Percentiles rank a stretch among this genome's conserved stretches.
These are phyloP conservation scores for Caenorhabditis zanzibari DNA, from an alignment of 2,888 invertebrate genomes.

Conservation along the genomic window DNA sequence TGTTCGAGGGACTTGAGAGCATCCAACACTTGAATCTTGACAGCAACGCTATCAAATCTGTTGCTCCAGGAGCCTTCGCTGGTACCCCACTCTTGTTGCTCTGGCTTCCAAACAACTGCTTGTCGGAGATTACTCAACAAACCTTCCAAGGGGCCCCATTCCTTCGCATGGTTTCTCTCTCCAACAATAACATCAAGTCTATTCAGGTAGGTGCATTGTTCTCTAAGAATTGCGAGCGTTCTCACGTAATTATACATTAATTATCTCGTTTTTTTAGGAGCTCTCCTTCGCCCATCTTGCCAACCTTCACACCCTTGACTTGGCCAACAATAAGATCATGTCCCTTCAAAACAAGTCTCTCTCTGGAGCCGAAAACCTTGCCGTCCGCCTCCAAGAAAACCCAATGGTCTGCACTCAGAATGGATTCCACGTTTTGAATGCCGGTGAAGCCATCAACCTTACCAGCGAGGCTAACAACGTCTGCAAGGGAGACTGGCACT, in stretches of 20 bases:
- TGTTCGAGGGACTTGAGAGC: constrained; percentile 81
- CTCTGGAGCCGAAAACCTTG: constrained; percentile 80
- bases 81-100: constrained; percentile 83
- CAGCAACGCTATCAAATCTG: constrained; percentile 80
- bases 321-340: constrained; percentile 89
- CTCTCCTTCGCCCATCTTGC: constrained; percentile 89
- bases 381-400: constrained; percentile 83
- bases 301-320: constrained; percentile 92
- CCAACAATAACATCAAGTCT: constrained; percentile 82
- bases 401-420: constrained; percentile 83
- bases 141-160: constrained; percentile 83
- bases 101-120: constrained; percentile 83
- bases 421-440: constrained; percentile 83
- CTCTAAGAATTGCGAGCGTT: neutral
- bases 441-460: constrained; percentile 82
- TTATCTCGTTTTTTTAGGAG: constrained; percentile 68
- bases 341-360: constrained; percentile 78
- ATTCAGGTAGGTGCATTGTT: constrained; percentile 72
- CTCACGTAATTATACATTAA: too few species aligned
- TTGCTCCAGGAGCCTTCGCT: constrained; percentile 83
- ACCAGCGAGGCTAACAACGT: constrained; percentile 81
- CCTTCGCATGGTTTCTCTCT: constrained; percentile 83
- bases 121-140: constrained; percentile 76
- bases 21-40: constrained; percentile 83
- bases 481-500: constrained; percentile 78